Evolutionary conservation across 2,888 invertebrate species (phyloP).

Genomic region (Shargacucullia verbasci): DNA sequence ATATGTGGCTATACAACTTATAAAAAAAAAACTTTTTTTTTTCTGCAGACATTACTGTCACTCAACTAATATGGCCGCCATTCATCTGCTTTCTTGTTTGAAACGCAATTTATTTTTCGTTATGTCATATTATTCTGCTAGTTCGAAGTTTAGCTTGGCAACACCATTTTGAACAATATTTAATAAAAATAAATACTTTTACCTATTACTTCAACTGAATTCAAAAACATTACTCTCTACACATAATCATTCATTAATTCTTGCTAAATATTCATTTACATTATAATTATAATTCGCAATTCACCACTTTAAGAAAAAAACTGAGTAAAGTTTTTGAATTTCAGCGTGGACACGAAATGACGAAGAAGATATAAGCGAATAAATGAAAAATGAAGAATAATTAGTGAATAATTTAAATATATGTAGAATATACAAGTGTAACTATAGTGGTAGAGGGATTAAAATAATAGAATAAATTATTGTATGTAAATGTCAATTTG

Average conservation of each 20-base stretch:
- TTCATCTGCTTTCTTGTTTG: too few relatives aligned
- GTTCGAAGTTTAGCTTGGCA: too few relatives aligned
- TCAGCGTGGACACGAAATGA: conserved; percentile 55
- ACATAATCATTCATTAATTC: conserved; percentile 50
- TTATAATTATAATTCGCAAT: neutral
- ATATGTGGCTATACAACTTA: too few relatives aligned
- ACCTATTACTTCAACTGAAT: conserved; percentile 31
- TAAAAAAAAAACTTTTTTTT: too few relatives aligned
- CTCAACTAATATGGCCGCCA: too few relatives aligned
- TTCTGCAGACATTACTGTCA: too few relatives aligned
- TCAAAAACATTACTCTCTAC: conserved; percentile 54
- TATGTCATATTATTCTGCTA: too few relatives aligned
- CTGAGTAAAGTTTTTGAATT: conserved; percentile 61
- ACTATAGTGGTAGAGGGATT: conserved; percentile 19
- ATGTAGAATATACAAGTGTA: conserved; percentile 23
- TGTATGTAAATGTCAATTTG: conserved; percentile 41
- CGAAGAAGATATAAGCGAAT: conserved; percentile 44
- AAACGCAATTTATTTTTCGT: too few relatives aligned
- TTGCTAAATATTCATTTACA: conserved; percentile 22
- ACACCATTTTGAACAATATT: too few relatives aligned
- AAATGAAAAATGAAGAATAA: conserved; percentile 41
- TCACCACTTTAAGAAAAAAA: neutral
- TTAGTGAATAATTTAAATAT: conserved; percentile 27
- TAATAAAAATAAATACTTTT: too few relatives aligned
- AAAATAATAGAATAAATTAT: conserved; percentile 38